Evolutionary conservation across 2,888 invertebrate species (phyloP).

Genomic region (Zaprionus lineosus): DNA sequence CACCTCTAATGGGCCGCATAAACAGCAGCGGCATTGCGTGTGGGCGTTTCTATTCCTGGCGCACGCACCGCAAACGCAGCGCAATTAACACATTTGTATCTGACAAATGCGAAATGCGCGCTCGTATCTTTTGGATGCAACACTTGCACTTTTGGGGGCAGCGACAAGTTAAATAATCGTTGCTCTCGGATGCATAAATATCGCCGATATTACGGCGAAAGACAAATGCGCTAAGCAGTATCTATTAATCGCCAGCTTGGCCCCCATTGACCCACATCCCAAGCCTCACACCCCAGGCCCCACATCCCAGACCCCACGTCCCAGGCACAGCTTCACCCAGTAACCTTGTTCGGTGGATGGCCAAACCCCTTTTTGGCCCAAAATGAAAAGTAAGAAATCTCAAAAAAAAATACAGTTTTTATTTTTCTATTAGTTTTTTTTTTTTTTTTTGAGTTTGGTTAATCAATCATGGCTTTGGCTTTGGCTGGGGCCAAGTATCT

Average conservation of each 20-base stretch:
- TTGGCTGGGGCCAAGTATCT: slow-evolving; percentile 20
- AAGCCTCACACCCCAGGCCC: no score
- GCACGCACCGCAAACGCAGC: slow-evolving; percentile 60
- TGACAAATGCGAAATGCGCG: slow-evolving; percentile 71
- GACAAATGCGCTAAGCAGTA: no score
- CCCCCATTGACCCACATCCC: background rate
- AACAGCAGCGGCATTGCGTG: slow-evolving; percentile 60
- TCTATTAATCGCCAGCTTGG: background rate
- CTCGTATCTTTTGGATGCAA: slow-evolving; percentile 52
- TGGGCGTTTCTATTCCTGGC: slow-evolving; percentile 78
- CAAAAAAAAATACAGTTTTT: no score
- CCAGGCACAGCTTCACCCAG: background rate
- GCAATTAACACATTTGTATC: slow-evolving; percentile 78
- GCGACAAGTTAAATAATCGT: slow-evolving; percentile 55
- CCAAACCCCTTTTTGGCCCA: slow-evolving; percentile 45
- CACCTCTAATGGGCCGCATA: slow-evolving; percentile 17
- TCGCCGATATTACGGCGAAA: background rate
- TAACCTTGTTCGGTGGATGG: slow-evolving; percentile 39
- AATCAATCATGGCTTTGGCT: slow-evolving; percentile 64
- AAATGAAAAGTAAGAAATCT: slow-evolving; percentile 62
- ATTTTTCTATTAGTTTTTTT: slow-evolving; percentile 35
- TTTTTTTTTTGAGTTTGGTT: background rate
- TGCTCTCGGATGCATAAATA: slow-evolving; percentile 24
- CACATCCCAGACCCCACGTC: no score
- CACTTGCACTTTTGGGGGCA: slow-evolving; percentile 35